Percentiles rank a stretch among this genome's conserved stretches.
phyloP scores from a whole-genome alignment of 2,113 vertebrate species.

The pig (Sus scrofa) region DNA sequence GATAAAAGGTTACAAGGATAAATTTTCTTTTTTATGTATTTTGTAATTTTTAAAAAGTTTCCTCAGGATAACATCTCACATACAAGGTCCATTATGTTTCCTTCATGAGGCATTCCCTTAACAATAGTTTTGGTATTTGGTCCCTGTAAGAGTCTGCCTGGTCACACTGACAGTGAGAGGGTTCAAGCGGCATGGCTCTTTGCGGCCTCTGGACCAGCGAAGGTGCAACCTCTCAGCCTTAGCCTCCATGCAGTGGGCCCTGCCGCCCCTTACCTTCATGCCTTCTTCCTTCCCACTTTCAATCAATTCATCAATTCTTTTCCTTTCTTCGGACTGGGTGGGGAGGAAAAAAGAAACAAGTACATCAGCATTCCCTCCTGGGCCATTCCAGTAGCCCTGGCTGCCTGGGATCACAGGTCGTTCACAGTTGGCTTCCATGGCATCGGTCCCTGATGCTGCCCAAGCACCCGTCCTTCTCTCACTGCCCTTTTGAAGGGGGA shows the following conservation, averaged over 20 bases:
- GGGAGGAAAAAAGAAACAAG: slow-evolving; percentile 51
- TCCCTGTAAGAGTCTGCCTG: neutral
- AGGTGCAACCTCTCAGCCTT: fast-evolving
- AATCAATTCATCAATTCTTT: slow-evolving; percentile 93
- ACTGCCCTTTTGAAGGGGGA: neutral
- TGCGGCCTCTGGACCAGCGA: neutral
- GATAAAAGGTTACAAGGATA: neutral
- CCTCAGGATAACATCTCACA: neutral
- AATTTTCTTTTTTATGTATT: neutral
- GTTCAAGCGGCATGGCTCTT: fast-evolving
- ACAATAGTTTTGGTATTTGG: neutral
- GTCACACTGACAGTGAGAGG: neutral
- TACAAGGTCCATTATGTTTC: neutral
- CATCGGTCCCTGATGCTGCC: fast-evolving
- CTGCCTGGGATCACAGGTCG: fast-evolving
- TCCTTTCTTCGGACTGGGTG: slow-evolving; percentile 93
- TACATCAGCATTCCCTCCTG: neutral
- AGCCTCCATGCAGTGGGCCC: fast-evolving
- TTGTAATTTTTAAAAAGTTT: neutral
- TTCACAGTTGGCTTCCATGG: neutral
- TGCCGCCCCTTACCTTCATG: slow-evolving; percentile 91
- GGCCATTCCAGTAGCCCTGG: fast-evolving
- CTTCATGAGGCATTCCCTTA: neutral
- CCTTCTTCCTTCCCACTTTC: slow-evolving; percentile 94
- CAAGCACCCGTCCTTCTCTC: neutral